phyloP scores from a whole-genome alignment of 2,797 vertebrate species.

The Arvicola amphibius region DNA sequence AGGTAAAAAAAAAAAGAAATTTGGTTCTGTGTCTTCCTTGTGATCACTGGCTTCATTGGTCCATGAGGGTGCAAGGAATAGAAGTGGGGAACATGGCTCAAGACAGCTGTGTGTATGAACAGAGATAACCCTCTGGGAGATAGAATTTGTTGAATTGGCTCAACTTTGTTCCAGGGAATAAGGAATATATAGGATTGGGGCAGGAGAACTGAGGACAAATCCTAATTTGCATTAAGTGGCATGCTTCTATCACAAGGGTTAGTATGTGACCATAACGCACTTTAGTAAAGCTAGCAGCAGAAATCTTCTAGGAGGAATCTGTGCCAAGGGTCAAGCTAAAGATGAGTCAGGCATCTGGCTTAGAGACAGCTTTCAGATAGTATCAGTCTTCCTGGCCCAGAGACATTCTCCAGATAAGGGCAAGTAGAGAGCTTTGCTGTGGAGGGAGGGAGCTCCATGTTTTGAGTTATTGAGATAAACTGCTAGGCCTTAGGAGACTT shows the following conservation, averaged over 20 bases:
- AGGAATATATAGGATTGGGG: neutral
- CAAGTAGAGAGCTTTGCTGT: neutral
- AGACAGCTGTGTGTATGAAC: neutral
- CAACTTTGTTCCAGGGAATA: neutral
- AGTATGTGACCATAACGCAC: neutral
- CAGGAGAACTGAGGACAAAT: neutral
- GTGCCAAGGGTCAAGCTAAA: neutral
- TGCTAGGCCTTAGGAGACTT: neutral
- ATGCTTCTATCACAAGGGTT: neutral
- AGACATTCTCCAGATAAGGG: neutral
- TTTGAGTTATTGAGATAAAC: neutral
- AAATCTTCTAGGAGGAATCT: neutral
- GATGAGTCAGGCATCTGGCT: neutral
- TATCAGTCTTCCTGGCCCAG: neutral
- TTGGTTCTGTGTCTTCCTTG: neutral
- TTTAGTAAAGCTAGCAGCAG: neutral
- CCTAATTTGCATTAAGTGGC: neutral
- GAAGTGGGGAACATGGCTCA: neutral
- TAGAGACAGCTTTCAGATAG: neutral
- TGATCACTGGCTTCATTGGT: neutral
- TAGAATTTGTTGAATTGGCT: neutral
- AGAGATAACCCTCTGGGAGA: neutral
- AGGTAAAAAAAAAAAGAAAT: neutral
- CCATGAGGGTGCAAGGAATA: neutral
- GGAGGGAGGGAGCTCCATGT: neutral